Base-by-base conservation (phyloP, 2,797 vertebrate species). In the Pogoniulus pusillus region DNA sequence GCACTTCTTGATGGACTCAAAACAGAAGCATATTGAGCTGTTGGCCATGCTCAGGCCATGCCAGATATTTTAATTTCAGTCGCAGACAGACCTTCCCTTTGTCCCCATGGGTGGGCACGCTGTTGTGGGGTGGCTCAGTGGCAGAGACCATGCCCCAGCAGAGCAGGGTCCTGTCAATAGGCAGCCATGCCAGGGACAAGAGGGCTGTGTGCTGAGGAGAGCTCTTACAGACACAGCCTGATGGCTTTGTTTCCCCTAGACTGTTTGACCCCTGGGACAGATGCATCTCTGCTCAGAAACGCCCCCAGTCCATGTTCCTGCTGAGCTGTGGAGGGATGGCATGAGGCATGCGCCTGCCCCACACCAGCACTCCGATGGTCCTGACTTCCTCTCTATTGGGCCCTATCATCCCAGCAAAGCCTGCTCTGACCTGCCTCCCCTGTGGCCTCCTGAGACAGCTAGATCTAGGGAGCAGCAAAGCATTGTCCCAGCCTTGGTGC, bases 311-410 rank as follows among this genome's bases (percentile, higher is more conserved):
- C 34, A 1, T 1, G 10, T 23, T 22, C 30, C 39, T 12, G 19
- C 16, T 0, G 0, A 34, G 47, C 5, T 23, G 7, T 1, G 1
- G 24, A 60, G 49, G 4, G 10, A 15, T 1, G 2, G 6, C 24
- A 4, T 22, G 66, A 35, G 9, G 17, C 2, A 0, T 6, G 0
- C 6, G 76, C 9, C 34, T 37, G 43, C 57, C 60, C 57, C 24
- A 58, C 27, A 14, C 17, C n/a, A 51, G 58, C 30, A 74, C 30
- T 10, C 9, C 19, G 29, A 29, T 43, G 26, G 24, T 7, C 71
- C 51, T 3, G 0, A 30, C 13, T 51, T 51, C 43, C 34, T 27
- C 37, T 45, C 51, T 1, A 0, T 4, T 64, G 34, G 23, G 20
- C 32, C 18, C 10, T 66, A 35, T 29, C 1, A 0, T n/a, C 30